Evolutionary conservation across 2,113 vertebrate species (phyloP).

Genomic region (Laterallus jamaicensis): DNA sequence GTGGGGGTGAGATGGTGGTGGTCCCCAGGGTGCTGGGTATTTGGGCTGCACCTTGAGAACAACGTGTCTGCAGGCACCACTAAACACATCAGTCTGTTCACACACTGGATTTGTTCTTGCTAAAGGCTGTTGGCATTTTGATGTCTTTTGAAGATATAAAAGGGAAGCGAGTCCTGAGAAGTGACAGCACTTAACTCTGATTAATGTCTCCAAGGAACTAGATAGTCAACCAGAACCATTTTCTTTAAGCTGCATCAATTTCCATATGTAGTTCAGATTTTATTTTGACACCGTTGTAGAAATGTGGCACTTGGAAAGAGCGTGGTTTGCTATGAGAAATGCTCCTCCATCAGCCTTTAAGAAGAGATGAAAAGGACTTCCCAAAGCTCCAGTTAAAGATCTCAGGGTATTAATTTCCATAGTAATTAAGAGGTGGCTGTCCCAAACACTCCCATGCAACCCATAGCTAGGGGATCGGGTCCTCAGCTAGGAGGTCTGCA

Average conservation of each 20-base stretch:
- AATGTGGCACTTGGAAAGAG: background rate
- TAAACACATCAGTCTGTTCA: background rate
- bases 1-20: background rate
- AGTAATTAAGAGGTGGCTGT: background rate
- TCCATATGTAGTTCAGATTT: background rate
- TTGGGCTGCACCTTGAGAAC: fast-evolving
- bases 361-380: background rate
- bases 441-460: background rate
- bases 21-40: background rate
- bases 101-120: background rate
- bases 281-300: background rate
- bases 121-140: background rate
- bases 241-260: conserved; percentile 31
- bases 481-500: background rate
- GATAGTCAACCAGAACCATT: background rate
- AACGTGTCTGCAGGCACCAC: background rate
- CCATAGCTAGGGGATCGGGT: background rate
- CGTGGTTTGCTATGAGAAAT: background rate
- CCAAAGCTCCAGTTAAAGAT: background rate
- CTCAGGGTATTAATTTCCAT: background rate
- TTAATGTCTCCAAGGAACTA: conserved; percentile 43
- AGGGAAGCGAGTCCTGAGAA: background rate
- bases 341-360: background rate
- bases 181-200: conserved; percentile 28
- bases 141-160: background rate